Percentiles rank a stretch among this genome's conserved stretches.
Conservation (phyloP, 1,140 invertebrate species). For the Cherax destructor region DNA sequence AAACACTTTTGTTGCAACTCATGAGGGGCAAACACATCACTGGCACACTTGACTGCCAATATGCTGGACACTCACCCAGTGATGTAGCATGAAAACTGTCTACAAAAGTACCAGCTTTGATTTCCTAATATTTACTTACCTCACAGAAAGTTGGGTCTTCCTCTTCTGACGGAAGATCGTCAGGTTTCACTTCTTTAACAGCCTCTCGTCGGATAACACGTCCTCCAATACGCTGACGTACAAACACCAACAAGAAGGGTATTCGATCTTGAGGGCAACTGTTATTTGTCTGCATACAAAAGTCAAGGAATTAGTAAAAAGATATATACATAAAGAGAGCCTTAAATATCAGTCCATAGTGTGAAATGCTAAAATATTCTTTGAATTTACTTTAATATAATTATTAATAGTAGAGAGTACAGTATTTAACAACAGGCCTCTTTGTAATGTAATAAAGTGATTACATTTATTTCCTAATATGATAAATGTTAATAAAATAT, state of each 20-base stretch:
- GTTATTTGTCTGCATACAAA: constrained; percentile 84
- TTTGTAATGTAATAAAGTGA: no score
- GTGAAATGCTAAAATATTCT: background rate
- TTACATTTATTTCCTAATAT: no score
- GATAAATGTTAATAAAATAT: no score
- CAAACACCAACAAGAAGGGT: constrained; percentile 87
- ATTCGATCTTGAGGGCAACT: constrained; percentile 96
- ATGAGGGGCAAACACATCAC: no score
- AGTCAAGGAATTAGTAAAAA: background rate
- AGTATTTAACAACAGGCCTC: no score
- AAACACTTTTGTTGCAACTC: no score
- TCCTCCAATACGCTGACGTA: constrained; percentile 82
- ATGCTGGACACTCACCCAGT: no score
- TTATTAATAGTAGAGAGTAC: no score
- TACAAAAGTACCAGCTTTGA: background rate
- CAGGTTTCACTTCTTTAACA: constrained; percentile 79
- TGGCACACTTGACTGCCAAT: no score
- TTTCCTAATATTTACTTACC: constrained; percentile 66
- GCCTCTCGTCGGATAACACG: constrained; percentile 81
- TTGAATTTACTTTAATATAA: background rate
- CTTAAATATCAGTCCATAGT: background rate
- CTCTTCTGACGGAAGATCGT: constrained; percentile 77
- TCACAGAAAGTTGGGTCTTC: constrained; percentile 88
- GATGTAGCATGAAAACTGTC: no score
- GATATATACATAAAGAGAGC: background rate